Evolutionary conservation across 1,140 invertebrate genomes (phyloP).

Genomic region (Radopholus similis): DNA sequence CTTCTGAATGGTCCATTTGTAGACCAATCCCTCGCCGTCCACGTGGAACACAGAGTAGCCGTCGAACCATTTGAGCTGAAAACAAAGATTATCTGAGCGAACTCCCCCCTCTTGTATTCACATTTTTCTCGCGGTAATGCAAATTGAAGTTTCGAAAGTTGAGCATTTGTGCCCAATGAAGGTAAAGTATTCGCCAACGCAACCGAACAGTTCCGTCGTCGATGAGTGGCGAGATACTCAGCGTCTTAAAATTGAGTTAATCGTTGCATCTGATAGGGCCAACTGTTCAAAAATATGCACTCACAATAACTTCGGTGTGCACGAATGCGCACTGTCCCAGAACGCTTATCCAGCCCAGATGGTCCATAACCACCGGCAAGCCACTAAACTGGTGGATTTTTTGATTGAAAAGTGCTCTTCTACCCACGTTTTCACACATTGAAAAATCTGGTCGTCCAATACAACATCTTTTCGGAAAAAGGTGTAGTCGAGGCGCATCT

Average conservation of each 20-base stretch:
- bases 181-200: conserved; percentile 33
- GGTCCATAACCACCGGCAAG: neutral
- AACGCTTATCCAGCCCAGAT: conserved; percentile 13
- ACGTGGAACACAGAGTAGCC: conserved; percentile 38
- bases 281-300: neutral
- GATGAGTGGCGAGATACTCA: conserved; percentile 29
- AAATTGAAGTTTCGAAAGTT: conserved; percentile 23
- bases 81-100: conserved; percentile 6
- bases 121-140: conserved; percentile 29
- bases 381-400: conserved; percentile 9
- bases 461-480: conserved; percentile 36
- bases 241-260: conserved; percentile 1
- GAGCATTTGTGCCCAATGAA: conserved; percentile 21
- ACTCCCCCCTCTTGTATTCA: neutral
- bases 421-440: conserved; percentile 2
- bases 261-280: neutral
- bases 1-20: conserved; percentile 33
- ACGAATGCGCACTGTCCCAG: conserved; percentile 1
- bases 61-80: conserved; percentile 36
- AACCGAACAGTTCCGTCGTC: conserved; percentile 41
- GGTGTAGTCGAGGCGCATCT: conserved; percentile 31
- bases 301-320: conserved; percentile 8
- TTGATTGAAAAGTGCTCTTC: too few relatives aligned
- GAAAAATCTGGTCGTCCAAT: conserved; percentile 33
- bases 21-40: conserved; percentile 34